phyloP scores from a whole-genome alignment of 1,140 invertebrate genomes.

The Bicyclus anynana region DNA sequence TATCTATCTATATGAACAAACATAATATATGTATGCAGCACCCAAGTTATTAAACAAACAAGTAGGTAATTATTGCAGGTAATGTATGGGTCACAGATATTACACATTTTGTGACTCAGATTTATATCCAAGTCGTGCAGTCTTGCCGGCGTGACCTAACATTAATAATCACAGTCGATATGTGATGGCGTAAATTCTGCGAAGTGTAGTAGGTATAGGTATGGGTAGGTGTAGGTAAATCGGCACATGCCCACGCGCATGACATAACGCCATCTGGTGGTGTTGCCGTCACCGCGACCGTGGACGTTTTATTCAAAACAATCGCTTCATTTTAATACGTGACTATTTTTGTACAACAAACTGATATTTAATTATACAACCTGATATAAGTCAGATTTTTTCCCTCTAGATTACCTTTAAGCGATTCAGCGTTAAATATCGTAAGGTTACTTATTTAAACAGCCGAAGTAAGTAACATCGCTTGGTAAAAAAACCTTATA shows the following conservation, averaged over 20 bases:
- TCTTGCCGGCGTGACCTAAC: neutral
- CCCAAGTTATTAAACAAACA: too few species aligned
- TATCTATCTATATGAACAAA: too few species aligned
- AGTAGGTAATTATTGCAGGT: too few species aligned
- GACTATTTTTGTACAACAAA: neutral
- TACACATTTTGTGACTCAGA: neutral
- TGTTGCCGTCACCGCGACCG: slow-evolving; percentile 12
- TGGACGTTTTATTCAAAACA: slow-evolving; percentile 8
- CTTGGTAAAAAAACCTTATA: too few species aligned
- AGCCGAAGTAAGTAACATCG: too few species aligned
- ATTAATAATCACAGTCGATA: neutral
- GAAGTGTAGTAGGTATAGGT: neutral
- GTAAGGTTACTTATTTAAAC: too few species aligned
- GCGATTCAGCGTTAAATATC: too few species aligned
- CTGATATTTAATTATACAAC: too few species aligned
- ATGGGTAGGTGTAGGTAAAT: neutral
- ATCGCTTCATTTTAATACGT: neutral
- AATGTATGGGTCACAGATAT: too few species aligned
- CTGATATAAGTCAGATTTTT: too few species aligned
- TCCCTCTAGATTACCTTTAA: too few species aligned
- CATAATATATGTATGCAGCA: too few species aligned
- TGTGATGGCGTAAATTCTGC: neutral
- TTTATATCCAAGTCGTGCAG: neutral
- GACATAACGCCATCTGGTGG: slow-evolving; percentile 41
- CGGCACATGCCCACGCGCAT: slow-evolving; percentile 34